Percentiles rank a stretch among this genome's conserved stretches.
These are phyloP conservation scores for Candidula unifasciata DNA, from an alignment of 2,888 invertebrate genomes.

Conservation along the genomic window DNA sequence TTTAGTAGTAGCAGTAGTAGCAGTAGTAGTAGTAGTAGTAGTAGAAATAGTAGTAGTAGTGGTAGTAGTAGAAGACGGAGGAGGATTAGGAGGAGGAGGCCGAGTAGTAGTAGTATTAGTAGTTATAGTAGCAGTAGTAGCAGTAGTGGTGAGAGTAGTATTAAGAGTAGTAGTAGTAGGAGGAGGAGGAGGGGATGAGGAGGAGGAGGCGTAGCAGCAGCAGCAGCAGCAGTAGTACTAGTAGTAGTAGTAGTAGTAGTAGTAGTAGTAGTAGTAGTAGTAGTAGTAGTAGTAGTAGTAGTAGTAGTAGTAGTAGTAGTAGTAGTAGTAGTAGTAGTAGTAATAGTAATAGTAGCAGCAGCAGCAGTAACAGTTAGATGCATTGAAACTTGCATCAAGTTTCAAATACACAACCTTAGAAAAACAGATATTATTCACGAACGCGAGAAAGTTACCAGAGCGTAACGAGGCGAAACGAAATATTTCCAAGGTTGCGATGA, in stretches of 20 bases:
- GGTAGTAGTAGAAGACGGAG: not conserved
- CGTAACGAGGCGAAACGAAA: too few species aligned
- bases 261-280: conserved; percentile 26
- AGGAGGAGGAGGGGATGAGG: too few species aligned
- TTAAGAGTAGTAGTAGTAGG: not conserved
- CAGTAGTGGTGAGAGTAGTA: not conserved
- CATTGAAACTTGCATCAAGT: too few species aligned
- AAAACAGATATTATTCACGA: too few species aligned
- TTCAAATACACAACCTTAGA: too few species aligned
- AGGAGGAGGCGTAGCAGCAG: not conserved
- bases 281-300: conserved; percentile 15
- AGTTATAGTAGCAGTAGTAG: not conserved
- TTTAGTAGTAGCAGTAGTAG: not conserved
- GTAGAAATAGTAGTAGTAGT: conserved; percentile 10
- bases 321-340: not conserved
- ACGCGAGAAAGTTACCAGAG: too few species aligned
- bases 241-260: conserved; percentile 7
- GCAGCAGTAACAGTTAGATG: not conserved
- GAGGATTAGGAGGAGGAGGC: not conserved
- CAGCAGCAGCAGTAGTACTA: not conserved
- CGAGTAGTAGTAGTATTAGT: not conserved
- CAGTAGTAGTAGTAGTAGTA: conserved; percentile 12
- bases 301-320: not conserved
- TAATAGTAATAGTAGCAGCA: not conserved
- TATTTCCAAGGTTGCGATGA: too few species aligned